Evolutionary conservation across 2,888 invertebrate genomes (phyloP).

Genomic region (Tortricodes alternella): DNA sequence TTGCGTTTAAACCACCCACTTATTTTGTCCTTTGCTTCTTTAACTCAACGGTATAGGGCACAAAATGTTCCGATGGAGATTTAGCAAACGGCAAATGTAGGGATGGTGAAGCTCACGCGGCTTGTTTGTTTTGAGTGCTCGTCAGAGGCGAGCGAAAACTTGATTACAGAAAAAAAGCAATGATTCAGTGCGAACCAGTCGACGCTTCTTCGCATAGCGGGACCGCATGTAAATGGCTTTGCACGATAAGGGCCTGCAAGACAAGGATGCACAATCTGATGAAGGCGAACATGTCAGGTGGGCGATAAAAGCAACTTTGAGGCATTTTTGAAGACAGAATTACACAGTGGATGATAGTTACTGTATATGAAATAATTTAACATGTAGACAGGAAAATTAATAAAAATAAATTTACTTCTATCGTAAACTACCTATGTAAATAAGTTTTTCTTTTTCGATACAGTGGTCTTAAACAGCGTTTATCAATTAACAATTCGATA

Average conservation of each 20-base stretch:
- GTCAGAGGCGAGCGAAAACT: constrained; percentile 63
- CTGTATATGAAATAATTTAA: neutral
- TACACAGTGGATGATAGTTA: neutral
- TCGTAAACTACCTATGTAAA: too few species aligned
- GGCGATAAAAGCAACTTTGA: constrained; percentile 3
- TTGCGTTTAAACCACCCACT: neutral
- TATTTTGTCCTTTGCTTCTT: constrained; percentile 4
- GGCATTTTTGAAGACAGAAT: neutral
- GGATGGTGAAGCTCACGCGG: constrained; percentile 47
- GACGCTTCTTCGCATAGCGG: constrained; percentile 69
- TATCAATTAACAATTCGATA: constrained; percentile 40
- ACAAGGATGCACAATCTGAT: constrained; percentile 8
- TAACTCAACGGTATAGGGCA: constrained; percentile 31
- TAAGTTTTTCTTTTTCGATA: too few species aligned
- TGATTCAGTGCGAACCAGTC: constrained; percentile 63
- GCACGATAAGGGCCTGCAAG: constrained; percentile 45
- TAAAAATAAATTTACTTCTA: neutral
- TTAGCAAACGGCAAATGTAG: constrained; percentile 42
- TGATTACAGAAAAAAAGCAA: constrained; percentile 70
- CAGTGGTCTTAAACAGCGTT: neutral
- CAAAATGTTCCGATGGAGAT: constrained; percentile 33
- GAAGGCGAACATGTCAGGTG: constrained; percentile 1
- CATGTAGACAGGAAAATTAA: neutral
- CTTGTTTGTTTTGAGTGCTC: constrained; percentile 71
- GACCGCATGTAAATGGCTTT: constrained; percentile 70